These are phyloP conservation scores for Cygnus buccinator DNA, from an alignment of 2,113 vertebrate genomes.

Conservation along the genomic window DNA sequence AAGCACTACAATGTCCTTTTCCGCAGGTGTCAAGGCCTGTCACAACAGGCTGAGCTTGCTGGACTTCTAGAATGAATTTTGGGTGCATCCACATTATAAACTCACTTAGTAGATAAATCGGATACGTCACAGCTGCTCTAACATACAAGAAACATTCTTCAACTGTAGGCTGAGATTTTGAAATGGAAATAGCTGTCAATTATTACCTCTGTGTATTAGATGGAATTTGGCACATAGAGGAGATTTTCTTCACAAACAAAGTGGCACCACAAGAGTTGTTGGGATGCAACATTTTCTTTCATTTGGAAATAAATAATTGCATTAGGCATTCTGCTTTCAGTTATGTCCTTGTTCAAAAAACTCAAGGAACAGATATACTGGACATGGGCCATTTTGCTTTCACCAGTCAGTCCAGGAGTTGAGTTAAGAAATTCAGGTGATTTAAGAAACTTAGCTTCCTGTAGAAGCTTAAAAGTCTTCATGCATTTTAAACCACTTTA, in stretches of 20 bases:
- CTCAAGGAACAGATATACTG: neutral
- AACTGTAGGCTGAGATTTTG: neutral
- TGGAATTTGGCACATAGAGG: neutral
- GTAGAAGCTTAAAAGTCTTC: neutral
- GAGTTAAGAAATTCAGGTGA: neutral
- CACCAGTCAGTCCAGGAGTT: neutral
- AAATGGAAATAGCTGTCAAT: neutral
- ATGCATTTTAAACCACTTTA: neutral
- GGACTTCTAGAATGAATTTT: neutral
- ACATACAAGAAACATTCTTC: neutral
- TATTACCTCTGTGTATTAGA: neutral
- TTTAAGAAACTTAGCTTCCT: neutral
- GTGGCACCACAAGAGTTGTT: neutral
- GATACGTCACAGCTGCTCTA: neutral
- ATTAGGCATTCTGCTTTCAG: neutral
- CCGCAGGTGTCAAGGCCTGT: accelerated
- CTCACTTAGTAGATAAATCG: neutral
- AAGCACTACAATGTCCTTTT: neutral
- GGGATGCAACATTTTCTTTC: neutral
- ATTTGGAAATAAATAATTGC: neutral
- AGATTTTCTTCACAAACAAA: neutral
- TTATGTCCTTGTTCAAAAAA: neutral
- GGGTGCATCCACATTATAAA: neutral
- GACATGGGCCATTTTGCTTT: neutral
- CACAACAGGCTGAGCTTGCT: neutral